These are phyloP conservation scores for Catocala nupta DNA, from an alignment of 2,888 invertebrate genomes.

Conservation along the genomic window DNA sequence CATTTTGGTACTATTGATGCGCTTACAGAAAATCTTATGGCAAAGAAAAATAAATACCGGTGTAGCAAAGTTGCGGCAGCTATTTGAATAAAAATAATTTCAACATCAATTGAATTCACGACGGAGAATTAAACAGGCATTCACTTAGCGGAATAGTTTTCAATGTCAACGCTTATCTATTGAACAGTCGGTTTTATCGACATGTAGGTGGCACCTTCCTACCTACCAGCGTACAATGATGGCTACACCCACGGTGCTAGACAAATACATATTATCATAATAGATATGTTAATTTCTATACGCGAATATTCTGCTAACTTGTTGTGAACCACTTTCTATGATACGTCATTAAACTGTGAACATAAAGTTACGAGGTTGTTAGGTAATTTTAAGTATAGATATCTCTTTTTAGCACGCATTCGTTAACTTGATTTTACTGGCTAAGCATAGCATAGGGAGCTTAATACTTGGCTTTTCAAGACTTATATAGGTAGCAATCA, in stretches of 20 bases:
- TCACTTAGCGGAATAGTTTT: conserved; percentile 33
- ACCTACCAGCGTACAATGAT: conserved; percentile 34
- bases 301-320: conserved; percentile 10
- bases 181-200: conserved; percentile 34
- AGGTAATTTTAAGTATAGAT: not conserved
- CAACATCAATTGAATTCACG: not conserved
- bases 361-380: not conserved
- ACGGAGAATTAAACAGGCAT: conserved; percentile 3
- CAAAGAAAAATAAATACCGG: too few species aligned
- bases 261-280: conserved; percentile 15
- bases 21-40: too few species aligned
- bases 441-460: too few species aligned
- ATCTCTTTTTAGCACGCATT: too few species aligned
- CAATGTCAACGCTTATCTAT: conserved; percentile 51
- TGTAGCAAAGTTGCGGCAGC: too few species aligned
- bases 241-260: conserved; percentile 21
- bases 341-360: not conserved
- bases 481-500: too few species aligned
- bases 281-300: conserved; percentile 11
- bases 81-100: too few species aligned
- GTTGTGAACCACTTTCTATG: conserved; percentile 18
- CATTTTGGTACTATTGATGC: too few species aligned
- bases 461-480: too few species aligned
- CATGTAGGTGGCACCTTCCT: conserved; percentile 39
- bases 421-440: too few species aligned